Base-by-base conservation (phyloP, 2,888 invertebrate genomes). In the Clunio marinus region DNA sequence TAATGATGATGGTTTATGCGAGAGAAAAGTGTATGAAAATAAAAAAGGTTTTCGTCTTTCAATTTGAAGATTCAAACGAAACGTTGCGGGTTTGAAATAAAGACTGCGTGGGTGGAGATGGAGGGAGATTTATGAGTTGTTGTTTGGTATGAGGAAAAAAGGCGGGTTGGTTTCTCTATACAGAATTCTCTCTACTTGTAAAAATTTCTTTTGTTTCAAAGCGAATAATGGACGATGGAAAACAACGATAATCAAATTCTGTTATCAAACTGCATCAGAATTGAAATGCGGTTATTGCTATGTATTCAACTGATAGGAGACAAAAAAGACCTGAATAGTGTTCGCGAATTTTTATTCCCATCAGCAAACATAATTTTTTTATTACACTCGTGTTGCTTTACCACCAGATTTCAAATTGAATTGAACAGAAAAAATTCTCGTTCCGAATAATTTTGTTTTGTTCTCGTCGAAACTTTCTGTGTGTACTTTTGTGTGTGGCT, bases 161-260 rank as follows among this genome's bases (percentile, higher is more conserved):
- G 4, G 32, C 5, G 32, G 32, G 8, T 4, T 32, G 4, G 32
- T 32, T 32, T 32, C 5, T 4, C 8, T 32, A 32, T 32, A 32
- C 32, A 32, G 32, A 7, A 8, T n/a, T n/a, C 4, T 32, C 32
- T 32, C 32, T 8, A 32, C n/a, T 32, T 7, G 32, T 32, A 32
- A 32, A 32, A 32, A 32, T 10, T 32, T 10, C 41, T 41, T 41
- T 41, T 41, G 41, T 41, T n/a, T 13, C 3, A n/a, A 10, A 10
- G 41, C 10, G 2, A 41, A 41, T n/a, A 41, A 32, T 32, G 32
- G 32, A 51, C n/a, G 7, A 51, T 17, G 20, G 51, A 51, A n/a
- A 17, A 51, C 63, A 27, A 25, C 63, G 46, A 41, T 63, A 63
- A 63, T 63, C 46, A 45, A 63, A 45, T 63, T 46, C 27, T 46